These are phyloP conservation scores for Noctua janthe DNA, from an alignment of 2,888 invertebrate genomes.

Conservation along the genomic window DNA sequence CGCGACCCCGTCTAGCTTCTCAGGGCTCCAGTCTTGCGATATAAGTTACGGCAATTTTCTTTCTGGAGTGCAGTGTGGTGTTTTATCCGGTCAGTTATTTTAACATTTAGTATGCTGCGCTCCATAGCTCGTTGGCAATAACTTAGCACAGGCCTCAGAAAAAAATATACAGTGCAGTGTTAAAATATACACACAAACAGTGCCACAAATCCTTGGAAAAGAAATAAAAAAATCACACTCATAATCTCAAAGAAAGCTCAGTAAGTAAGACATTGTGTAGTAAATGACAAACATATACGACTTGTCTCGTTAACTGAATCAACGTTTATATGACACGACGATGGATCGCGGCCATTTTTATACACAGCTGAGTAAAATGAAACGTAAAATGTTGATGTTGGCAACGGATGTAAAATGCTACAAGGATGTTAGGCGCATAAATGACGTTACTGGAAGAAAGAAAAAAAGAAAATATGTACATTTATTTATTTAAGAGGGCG, in stretches of 20 bases:
- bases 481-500: not conserved
- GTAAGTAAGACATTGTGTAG: slow-evolving; percentile 3
- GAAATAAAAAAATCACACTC: not conserved
- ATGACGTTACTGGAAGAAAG: not conserved
- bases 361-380: slow-evolving; percentile 38
- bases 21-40: too few relatives aligned
- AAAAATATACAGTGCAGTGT: too few relatives aligned
- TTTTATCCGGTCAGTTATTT: too few relatives aligned
- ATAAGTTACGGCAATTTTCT: too few relatives aligned
- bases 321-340: slow-evolving; percentile 22
- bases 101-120: too few relatives aligned
- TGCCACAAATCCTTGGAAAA: not conserved
- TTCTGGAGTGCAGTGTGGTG: too few relatives aligned
- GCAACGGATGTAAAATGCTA: slow-evolving; percentile 2
- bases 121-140: too few relatives aligned
- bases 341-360: slow-evolving; percentile 53
- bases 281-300: slow-evolving; percentile 35
- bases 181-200: not conserved
- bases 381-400: slow-evolving; percentile 37
- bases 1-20: too few relatives aligned
- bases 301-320: slow-evolving; percentile 26
- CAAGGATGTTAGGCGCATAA: not conserved
- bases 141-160: too few relatives aligned
- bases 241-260: slow-evolving; percentile 18
- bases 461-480: not conserved